Conservation (phyloP, 1,140 invertebrate species). For the Xylocopa sonorina region DNA sequence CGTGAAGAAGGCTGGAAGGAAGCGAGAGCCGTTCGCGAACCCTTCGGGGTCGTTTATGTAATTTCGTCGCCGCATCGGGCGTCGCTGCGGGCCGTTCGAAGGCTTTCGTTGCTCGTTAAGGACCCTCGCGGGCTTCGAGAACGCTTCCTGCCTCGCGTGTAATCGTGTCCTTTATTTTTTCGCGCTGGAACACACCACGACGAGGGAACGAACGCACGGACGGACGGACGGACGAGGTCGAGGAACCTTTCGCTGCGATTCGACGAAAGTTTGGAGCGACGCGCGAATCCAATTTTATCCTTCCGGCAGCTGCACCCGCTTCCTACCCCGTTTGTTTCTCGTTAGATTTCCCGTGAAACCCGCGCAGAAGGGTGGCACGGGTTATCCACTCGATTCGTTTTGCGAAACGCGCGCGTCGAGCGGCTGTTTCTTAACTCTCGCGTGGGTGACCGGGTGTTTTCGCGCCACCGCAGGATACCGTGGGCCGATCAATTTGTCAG, state of each 20-base stretch:
- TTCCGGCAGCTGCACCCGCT: constrained; percentile 53
- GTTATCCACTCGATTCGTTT: neutral
- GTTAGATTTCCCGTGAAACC: constrained; percentile 42
- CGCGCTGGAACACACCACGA: neutral
- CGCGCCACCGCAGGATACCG: constrained; percentile 37
- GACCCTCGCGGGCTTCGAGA: neutral
- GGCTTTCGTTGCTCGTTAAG: constrained; percentile 35
- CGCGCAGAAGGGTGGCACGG: neutral
- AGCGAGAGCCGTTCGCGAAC: constrained; percentile 8
- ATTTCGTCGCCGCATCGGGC: constrained; percentile 30
- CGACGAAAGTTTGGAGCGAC: constrained; percentile 33
- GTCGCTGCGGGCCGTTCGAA: constrained; percentile 27
- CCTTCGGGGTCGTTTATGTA: constrained; percentile 15
- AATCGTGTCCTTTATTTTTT: constrained; percentile 11
- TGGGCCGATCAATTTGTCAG: constrained; percentile 50
- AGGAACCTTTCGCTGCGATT: constrained; percentile 31
- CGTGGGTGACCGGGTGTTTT: constrained; percentile 34
- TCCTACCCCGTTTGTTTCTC: constrained; percentile 54
- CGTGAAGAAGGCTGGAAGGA: neutral
- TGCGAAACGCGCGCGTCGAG: neutral
- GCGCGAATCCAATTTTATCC: constrained; percentile 52
- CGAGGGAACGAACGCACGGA: neutral
- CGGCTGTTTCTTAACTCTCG: constrained; percentile 25
- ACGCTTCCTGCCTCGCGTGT: neutral
- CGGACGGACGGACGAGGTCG: constrained; percentile 25